These are phyloP conservation scores for Enteromius mattozi DNA, from an alignment of 2,797 vertebrate genomes.

Conservation along the genomic window DNA sequence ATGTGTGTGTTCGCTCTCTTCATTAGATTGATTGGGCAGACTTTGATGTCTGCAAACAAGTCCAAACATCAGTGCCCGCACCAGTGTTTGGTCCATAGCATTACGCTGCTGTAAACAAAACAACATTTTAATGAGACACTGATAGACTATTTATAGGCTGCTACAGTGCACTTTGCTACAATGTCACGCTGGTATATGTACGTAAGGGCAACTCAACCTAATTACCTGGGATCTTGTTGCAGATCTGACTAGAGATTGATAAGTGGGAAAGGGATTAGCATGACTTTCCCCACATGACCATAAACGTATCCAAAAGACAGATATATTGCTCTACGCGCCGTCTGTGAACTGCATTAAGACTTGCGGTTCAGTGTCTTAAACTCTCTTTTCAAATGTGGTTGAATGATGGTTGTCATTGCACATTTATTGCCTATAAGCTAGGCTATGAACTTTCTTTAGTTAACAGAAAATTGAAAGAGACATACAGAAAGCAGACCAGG, in stretches of 20 bases:
- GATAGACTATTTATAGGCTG: slow-evolving; percentile 4
- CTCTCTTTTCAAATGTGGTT: slow-evolving; percentile 40
- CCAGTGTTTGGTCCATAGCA: slow-evolving; percentile 29
- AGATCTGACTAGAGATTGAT: slow-evolving; percentile 33
- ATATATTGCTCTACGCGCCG: slow-evolving; percentile 1
- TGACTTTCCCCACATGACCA: slow-evolving; percentile 22
- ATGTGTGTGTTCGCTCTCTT: slow-evolving; percentile 49
- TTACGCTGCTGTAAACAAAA: slow-evolving; percentile 44
- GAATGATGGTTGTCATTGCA: slow-evolving; percentile 15
- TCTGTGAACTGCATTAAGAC: slow-evolving; percentile 41
- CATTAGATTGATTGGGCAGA: slow-evolving; percentile 57
- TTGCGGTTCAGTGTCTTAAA: slow-evolving; percentile 30
- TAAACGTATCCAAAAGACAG: slow-evolving; percentile 26
- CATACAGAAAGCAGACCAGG: slow-evolving; percentile 22
- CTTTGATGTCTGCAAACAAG: slow-evolving; percentile 58
- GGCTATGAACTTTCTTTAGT: slow-evolving; percentile 35
- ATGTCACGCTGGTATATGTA: slow-evolving; percentile 14
- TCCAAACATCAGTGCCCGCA: slow-evolving; percentile 38
- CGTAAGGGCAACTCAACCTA: slow-evolving; percentile 19
- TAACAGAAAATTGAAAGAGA: slow-evolving; percentile 44
- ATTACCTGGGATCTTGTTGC: slow-evolving; percentile 38
- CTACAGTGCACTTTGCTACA: neutral
- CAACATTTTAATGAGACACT: slow-evolving; percentile 48
- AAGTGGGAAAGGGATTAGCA: slow-evolving; percentile 35
- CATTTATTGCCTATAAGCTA: slow-evolving; percentile 32